Evolutionary conservation across 2,888 invertebrate genomes (phyloP).

Genomic region (Leptura quadrifasciata): DNA sequence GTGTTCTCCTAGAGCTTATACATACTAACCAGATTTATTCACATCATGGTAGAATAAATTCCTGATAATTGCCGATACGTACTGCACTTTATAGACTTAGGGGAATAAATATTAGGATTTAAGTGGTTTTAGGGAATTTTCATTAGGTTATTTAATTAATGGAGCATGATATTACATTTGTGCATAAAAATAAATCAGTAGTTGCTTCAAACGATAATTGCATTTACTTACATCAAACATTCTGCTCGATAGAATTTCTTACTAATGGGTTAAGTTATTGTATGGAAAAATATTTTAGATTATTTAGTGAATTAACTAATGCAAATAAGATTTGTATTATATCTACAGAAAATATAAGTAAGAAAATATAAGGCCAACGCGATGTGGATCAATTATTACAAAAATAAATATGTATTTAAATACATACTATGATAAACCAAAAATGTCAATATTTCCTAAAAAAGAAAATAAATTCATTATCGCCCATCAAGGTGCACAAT

Average conservation of each 20-base stretch:
- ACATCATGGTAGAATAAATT: constrained; percentile 36
- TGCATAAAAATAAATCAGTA: constrained; percentile 41
- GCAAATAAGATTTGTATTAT: no score
- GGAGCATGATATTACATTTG: constrained; percentile 45
- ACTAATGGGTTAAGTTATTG: not conserved
- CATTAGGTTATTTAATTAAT: constrained; percentile 51
- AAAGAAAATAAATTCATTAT: no score
- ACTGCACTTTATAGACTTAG: constrained; percentile 26
- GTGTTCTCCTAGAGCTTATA: not conserved
- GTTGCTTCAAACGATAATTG: constrained; percentile 15
- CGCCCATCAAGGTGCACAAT: no score
- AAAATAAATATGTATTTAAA: no score
- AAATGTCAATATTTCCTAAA: no score
- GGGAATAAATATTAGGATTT: constrained; percentile 26
- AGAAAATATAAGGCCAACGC: no score
- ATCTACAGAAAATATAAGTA: no score
- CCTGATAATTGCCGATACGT: constrained; percentile 29
- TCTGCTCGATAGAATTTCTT: not conserved
- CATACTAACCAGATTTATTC: constrained; percentile 23
- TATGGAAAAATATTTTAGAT: not conserved
- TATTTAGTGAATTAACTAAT: no score
- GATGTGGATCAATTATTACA: no score
- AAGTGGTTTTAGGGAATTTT: constrained; percentile 52
- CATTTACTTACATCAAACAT: not conserved
- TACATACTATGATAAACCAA: no score